Conservation (phyloP, 2,113 vertebrate species). For the Euleptes europaea region DNA sequence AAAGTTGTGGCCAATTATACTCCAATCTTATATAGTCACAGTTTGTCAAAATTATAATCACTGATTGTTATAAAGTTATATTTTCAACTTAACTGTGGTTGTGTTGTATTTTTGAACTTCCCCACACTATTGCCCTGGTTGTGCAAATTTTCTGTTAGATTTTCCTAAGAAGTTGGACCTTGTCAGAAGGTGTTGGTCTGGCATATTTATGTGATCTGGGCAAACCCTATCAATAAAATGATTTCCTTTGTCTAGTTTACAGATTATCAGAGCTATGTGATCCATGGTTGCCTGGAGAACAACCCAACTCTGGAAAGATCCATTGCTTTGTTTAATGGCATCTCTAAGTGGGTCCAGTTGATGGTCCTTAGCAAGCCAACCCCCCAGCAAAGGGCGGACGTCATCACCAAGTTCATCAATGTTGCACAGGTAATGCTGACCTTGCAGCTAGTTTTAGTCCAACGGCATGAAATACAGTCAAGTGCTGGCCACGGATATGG, state of each 20-base stretch:
- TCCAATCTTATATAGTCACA: too few species aligned
- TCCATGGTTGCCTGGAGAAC: slow-evolving; percentile 90
- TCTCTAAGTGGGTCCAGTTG: slow-evolving; percentile 98
- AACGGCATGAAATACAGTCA: background rate
- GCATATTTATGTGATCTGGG: background rate
- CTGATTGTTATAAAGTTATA: too few species aligned
- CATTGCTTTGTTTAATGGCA: slow-evolving; percentile 94
- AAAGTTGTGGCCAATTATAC: too few species aligned
- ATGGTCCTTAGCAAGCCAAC: slow-evolving; percentile 98
- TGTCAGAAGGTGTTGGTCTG: background rate
- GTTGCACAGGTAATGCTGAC: slow-evolving; percentile 87
- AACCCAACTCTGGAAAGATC: slow-evolving; percentile 96
- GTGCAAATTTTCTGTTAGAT: too few species aligned
- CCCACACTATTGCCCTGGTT: too few species aligned
- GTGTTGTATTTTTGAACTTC: too few species aligned
- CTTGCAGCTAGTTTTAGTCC: background rate
- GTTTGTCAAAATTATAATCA: too few species aligned
- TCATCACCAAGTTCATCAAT: slow-evolving; percentile 97
- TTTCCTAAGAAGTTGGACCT: background rate
- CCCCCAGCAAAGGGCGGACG: slow-evolving; percentile 91
- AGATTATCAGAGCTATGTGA: slow-evolving; percentile 96
- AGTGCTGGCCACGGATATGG: background rate
- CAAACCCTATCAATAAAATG: background rate
- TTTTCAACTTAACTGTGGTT: too few species aligned
- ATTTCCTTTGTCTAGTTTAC: slow-evolving; percentile 84